These are phyloP conservation scores for Euzophera pinguis DNA, from an alignment of 2,888 invertebrate genomes.

Conservation along the genomic window DNA sequence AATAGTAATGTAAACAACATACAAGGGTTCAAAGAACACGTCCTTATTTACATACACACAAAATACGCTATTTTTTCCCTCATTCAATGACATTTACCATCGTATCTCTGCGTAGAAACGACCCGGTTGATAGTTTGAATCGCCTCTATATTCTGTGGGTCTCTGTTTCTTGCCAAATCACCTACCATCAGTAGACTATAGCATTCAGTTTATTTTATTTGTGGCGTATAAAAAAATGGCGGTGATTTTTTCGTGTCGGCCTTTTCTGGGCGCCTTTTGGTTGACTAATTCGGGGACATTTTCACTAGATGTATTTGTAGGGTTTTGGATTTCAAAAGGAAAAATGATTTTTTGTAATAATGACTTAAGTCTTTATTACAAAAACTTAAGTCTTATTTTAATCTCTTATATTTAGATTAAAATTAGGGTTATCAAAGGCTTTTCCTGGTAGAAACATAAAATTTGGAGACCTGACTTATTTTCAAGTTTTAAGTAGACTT, in stretches of 20 bases:
- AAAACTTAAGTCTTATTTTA: no score
- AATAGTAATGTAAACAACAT: background rate
- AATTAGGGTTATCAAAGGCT: no score
- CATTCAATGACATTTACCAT: background rate
- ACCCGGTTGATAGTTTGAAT: slow-evolving; percentile 1
- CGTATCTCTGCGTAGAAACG: slow-evolving; percentile 4
- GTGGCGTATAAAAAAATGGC: slow-evolving; percentile 15
- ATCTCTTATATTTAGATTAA: no score
- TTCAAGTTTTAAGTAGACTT: no score
- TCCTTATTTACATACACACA: slow-evolving; percentile 7
- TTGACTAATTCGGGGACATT: background rate
- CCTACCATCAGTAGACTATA: slow-evolving; percentile 31
- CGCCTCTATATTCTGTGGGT: slow-evolving; percentile 1
- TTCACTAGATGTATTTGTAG: background rate
- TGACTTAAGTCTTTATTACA: no score
- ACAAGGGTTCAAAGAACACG: background rate
- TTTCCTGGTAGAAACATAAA: no score
- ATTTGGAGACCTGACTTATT: no score
- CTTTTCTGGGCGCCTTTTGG: slow-evolving; percentile 3
- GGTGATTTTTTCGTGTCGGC: slow-evolving; percentile 2
- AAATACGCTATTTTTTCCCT: slow-evolving; percentile 4
- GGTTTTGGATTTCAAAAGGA: background rate
- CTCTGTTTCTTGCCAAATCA: slow-evolving; percentile 32
- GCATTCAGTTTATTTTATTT: slow-evolving; percentile 28
- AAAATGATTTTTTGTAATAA: no score